Conservation (phyloP, 2,113 vertebrate species). For the Empidonax alnorum region DNA sequence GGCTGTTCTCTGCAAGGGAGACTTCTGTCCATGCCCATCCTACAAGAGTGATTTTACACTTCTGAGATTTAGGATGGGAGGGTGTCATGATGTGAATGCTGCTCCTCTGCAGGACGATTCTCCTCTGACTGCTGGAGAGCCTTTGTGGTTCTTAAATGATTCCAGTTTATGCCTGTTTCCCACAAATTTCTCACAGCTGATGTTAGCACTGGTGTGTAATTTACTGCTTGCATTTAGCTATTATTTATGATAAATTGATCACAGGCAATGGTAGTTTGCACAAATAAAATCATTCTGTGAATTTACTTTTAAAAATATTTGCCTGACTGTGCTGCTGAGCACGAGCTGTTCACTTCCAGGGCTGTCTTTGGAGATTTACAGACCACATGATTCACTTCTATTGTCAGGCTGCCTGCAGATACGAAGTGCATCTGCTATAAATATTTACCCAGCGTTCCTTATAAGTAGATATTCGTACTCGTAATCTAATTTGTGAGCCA, state of each 20-base stretch:
- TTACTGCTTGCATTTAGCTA: background rate
- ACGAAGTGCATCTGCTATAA: background rate
- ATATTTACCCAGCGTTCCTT: background rate
- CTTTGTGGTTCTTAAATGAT: background rate
- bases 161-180: background rate
- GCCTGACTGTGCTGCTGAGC: background rate
- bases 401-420: background rate
- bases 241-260: conserved; percentile 12
- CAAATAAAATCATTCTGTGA: background rate
- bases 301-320: conserved; percentile 1
- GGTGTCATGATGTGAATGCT: background rate
- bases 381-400: background rate
- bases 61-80: background rate
- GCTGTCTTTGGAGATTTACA: background rate
- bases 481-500: background rate
- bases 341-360: background rate
- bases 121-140: background rate
- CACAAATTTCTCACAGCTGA: background rate
- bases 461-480: background rate
- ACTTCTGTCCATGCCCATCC: background rate
- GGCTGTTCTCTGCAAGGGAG: background rate
- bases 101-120: background rate
- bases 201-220: background rate
- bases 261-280: background rate
- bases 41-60: background rate